Conservation (phyloP, 2,797 vertebrate genomes). For the Cynopterus sphinx region DNA sequence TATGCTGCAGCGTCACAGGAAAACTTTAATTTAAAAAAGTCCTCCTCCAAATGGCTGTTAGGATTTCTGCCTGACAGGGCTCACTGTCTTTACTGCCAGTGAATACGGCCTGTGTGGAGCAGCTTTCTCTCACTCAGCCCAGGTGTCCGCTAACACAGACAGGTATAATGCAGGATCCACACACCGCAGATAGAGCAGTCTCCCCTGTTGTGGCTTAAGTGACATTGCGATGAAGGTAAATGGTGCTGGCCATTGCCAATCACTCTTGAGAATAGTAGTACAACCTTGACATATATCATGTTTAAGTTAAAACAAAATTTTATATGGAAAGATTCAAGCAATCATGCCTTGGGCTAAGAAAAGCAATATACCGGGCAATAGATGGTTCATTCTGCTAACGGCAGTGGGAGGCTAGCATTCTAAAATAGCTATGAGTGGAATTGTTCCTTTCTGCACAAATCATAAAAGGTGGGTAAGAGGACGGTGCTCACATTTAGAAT, state of each 20-base stretch:
- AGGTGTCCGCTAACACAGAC: background rate
- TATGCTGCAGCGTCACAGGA: background rate
- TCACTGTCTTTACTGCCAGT: background rate
- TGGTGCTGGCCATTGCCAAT: background rate
- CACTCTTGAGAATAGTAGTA: background rate
- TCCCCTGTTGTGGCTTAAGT: background rate
- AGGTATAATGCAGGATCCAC: background rate
- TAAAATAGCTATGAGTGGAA: background rate
- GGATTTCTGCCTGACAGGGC: background rate
- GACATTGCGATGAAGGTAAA: background rate
- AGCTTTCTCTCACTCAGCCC: background rate
- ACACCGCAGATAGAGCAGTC: background rate
- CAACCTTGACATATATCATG: background rate
- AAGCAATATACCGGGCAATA: background rate
- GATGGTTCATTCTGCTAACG: background rate
- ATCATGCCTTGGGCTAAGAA: background rate
- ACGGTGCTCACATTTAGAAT: background rate
- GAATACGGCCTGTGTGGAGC: background rate
- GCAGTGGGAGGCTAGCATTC: background rate
- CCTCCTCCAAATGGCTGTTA: background rate
- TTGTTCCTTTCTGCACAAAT: background rate
- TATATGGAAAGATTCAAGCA: background rate
- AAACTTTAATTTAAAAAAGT: background rate
- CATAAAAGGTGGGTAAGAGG: background rate
- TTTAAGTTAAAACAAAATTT: constrained; percentile 22